Percentiles rank a stretch among this genome's conserved stretches.
Evolutionary conservation across 2,888 invertebrate species (phyloP).

Genomic region (Drosophila limbata): DNA sequence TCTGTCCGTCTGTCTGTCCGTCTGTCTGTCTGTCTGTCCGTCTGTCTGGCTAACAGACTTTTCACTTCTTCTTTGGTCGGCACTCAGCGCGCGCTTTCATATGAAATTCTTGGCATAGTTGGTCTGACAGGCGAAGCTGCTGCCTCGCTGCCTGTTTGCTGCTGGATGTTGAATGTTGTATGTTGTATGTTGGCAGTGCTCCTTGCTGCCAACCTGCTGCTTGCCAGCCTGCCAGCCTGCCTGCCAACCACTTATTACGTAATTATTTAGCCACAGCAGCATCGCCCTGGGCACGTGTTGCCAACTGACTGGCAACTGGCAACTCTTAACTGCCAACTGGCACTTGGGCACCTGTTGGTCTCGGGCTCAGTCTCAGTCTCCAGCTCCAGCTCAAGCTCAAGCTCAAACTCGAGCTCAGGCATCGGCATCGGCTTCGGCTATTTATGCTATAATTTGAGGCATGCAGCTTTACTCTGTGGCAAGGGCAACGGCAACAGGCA

Average conservation of each 20-base stretch:
- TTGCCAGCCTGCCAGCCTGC: conserved; percentile 35
- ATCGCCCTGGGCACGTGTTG: conserved; percentile 72
- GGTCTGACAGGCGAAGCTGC: conserved; percentile 63
- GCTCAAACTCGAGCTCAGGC: conserved; percentile 12
- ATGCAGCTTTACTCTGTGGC: conserved; percentile 57
- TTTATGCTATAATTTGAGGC: conserved; percentile 78
- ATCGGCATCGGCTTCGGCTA: conserved; percentile 47
- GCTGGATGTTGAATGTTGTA: background rate
- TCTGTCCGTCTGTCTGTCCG: conserved; percentile 3
- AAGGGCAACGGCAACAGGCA: conserved; percentile 32
- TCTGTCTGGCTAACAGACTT: conserved; percentile 56
- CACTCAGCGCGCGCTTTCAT: conserved; percentile 57
- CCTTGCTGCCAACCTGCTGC: conserved; percentile 29
- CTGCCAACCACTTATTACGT: conserved; percentile 83
- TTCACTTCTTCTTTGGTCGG: conserved; percentile 55
- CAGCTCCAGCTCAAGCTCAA: background rate
- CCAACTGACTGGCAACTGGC: conserved; percentile 58
- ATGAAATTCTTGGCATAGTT: conserved; percentile 76
- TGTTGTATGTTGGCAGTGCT: conserved; percentile 19
- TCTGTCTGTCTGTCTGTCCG: conserved; percentile 3
- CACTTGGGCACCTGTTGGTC: conserved; percentile 72
- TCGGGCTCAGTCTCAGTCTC: conserved; percentile 11
- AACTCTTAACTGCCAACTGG: conserved; percentile 63
- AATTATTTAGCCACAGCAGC: conserved; percentile 80
- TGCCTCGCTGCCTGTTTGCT: conserved; percentile 8